Evolutionary conservation across 2,888 invertebrate species (phyloP).

Genomic region (Drosophila limbata): DNA sequence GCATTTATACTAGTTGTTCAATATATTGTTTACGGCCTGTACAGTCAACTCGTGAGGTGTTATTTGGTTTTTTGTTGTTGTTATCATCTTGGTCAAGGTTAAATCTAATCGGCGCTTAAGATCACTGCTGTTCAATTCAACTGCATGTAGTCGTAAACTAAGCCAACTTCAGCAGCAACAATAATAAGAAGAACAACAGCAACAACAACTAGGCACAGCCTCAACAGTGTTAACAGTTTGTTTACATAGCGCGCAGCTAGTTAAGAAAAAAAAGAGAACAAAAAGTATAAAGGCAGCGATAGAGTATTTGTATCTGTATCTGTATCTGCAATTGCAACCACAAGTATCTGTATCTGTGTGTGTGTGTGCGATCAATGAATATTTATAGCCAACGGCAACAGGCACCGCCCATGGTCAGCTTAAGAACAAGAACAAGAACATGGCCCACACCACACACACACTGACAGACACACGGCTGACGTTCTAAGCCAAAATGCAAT

Average conservation of each 20-base stretch:
- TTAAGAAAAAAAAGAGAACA: constrained; percentile 53
- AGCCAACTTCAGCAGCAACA: constrained; percentile 34
- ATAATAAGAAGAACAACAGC: constrained; percentile 20
- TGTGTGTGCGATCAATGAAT: constrained; percentile 67
- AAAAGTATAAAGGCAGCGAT: constrained; percentile 38
- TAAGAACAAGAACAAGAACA: constrained; percentile 64
- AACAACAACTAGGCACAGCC: constrained; percentile 23
- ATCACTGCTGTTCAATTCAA: constrained; percentile 65
- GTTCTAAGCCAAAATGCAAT: constrained; percentile 58
- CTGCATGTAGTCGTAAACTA: constrained; percentile 67
- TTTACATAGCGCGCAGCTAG: constrained; percentile 74
- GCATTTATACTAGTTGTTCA: constrained; percentile 18
- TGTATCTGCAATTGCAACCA: constrained; percentile 13
- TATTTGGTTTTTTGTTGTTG: constrained; percentile 35
- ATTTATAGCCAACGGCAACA: constrained; percentile 61
- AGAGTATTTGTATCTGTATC: constrained; percentile 28
- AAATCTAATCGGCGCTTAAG: constrained; percentile 77
- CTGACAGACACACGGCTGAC: constrained; percentile 21
- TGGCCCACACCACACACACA: constrained; percentile 77
- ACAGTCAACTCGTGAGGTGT: neutral
- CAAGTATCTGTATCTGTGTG: constrained; percentile 25
- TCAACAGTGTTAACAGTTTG: constrained; percentile 75
- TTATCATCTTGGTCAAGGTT: constrained; percentile 84
- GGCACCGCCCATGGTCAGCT: constrained; percentile 75
- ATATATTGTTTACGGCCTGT: neutral